A percentile compares a stretch with the other conserved stretches of the same genome.
Evolutionary conservation across 1,140 invertebrate species (phyloP).

Genomic region (Drosophila punjabiensis): DNA sequence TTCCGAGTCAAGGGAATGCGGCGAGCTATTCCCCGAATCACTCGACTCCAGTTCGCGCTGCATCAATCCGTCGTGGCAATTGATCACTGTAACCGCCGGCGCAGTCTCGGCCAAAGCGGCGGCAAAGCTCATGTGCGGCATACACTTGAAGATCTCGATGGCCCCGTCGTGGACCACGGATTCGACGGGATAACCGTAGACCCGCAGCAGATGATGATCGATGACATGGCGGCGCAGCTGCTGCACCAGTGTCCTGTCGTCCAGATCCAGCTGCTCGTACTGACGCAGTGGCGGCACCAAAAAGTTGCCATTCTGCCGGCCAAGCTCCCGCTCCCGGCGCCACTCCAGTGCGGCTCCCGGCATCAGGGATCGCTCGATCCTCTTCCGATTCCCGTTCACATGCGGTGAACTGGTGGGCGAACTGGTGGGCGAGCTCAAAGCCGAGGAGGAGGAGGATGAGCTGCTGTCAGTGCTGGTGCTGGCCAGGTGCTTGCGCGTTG

Average conservation of each 20-base stretch:
- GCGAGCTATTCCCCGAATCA: constrained; percentile 85
- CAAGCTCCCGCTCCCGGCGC: constrained; percentile 23
- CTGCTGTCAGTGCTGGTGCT: constrained; percentile 21
- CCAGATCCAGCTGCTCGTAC: constrained; percentile 81
- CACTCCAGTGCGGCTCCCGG: constrained; percentile 24
- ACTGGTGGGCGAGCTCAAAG: constrained; percentile 56
- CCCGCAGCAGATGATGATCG: constrained; percentile 88
- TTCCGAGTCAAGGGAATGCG: constrained; percentile 85
- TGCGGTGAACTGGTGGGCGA: constrained; percentile 50
- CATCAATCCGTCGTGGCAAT: constrained; percentile 58
- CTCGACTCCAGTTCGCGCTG: constrained; percentile 29
- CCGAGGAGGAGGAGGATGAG: constrained; percentile 63
- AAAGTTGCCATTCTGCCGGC: constrained; percentile 39
- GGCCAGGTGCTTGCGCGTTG: constrained; percentile 21
- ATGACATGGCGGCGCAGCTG: constrained; percentile 88
- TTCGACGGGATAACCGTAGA: constrained; percentile 91
- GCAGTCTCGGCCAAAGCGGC: constrained; percentile 76
- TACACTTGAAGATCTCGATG: constrained; percentile 88
- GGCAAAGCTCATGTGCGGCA: constrained; percentile 78
- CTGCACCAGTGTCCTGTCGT: constrained; percentile 84
- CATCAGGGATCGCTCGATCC: constrained; percentile 29
- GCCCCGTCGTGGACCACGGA: constrained; percentile 87
- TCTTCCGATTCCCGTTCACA: constrained; percentile 27
- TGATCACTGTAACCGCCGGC: constrained; percentile 57
- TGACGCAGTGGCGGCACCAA: constrained; percentile 76